These are phyloP conservation scores for Trichopoda pennipes DNA, from an alignment of 2,888 invertebrate species.

Conservation along the genomic window DNA sequence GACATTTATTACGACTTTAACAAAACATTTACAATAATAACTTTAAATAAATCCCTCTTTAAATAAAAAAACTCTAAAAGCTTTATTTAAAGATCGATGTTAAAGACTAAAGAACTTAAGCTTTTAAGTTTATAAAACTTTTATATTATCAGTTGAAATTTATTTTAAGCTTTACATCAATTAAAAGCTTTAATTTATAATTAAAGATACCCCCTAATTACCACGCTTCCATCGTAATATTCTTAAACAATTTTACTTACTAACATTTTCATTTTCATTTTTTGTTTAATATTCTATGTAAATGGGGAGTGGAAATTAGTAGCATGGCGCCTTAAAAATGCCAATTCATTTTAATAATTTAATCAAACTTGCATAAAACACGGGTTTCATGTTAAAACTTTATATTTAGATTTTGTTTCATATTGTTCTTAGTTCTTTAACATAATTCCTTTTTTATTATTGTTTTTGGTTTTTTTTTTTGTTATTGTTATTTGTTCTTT, in stretches of 20 bases:
- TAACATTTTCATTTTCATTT: conserved; percentile 13
- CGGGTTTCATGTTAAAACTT: conserved; percentile 38
- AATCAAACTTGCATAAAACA: conserved; percentile 45
- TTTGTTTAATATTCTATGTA: no score
- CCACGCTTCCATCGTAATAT: background rate
- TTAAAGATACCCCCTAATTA: background rate
- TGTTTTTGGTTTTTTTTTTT: conserved; percentile 32
- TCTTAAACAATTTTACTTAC: background rate
- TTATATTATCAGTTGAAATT: background rate
- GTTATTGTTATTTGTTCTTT: conserved; percentile 4
- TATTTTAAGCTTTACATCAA: background rate
- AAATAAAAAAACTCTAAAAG: no score
- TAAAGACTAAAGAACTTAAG: no score
- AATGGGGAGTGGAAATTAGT: conserved; percentile 10
- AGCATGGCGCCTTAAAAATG: conserved; percentile 39
- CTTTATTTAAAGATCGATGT: no score
- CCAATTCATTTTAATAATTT: conserved; percentile 48
- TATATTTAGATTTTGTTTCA: background rate
- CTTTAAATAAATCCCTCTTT: no score
- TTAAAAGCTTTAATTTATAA: background rate
- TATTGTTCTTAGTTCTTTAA: conserved; percentile 12
- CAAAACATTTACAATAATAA: no score
- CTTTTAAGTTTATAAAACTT: no score
- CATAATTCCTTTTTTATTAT: conserved; percentile 37
- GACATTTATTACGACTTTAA: no score